Evolutionary conservation across 2,888 invertebrate species (phyloP), one percentile per base, ranked within the genome.

Genomic region (Heliconius charithonia): DNA sequence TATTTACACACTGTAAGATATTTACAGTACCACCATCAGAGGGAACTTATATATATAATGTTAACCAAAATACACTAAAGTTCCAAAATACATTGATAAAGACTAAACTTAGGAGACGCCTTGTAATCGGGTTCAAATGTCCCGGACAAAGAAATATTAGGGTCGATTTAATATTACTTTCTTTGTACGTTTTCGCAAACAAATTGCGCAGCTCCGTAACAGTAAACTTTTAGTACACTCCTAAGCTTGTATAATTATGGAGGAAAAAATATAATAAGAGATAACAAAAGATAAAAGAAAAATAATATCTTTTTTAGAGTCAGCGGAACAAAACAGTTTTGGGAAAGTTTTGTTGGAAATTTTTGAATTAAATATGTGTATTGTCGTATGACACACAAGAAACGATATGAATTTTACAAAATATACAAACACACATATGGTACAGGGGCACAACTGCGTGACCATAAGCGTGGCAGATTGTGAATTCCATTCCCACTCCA

Each of bases 121-220:
- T 25, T 41, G 69, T 69, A 69, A 41, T 69, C 29, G 71, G 10
- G 27, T 56, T 51, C n/a, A 59, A 72, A 72, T 59, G 29, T 32
- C 32, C 25, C 72, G 65, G 41, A 73, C 76, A 76, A 79, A 72
- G 72, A 67, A 67, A 59, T 76, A 75, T 76, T 72, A 59, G 72
- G 67, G 37, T 67, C 66, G 59, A 27, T 73, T 72, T 79, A 79
- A 79, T 66, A 71, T 72, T 56, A 62, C 73, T 75, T 56, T 37
- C 71, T 79, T 79, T 75, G 63, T 75, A 75, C 79, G 70, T 71
- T 78, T 78, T 59, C 56, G 22, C 37, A 66, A 70, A 79, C 71
- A 75, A 75, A 75, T 71, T 79, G 71, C 72, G 72, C 59, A 59
- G n/a, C 56, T 72, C 29, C 51, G 56, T 72, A 59, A 59, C n/a